A percentile compares a stretch with the other conserved stretches of the same genome.
phyloP scores from a whole-genome alignment of 2,113 vertebrate species.

The Climacteris rufus region DNA sequence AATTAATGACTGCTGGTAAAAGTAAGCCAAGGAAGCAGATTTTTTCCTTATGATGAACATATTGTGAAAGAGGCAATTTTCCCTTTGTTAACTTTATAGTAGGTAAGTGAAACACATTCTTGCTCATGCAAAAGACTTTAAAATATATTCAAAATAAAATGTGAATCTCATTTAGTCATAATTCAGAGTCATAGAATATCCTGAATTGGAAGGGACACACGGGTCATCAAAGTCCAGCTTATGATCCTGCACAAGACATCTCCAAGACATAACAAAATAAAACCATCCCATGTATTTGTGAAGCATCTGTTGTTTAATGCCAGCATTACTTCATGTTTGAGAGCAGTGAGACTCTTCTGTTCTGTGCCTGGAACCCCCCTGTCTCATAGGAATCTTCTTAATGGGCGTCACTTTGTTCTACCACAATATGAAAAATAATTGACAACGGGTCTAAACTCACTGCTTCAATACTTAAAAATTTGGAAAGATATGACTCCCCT shows the following conservation, averaged over 20 bases:
- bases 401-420: neutral
- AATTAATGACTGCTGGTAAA: neutral
- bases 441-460: neutral
- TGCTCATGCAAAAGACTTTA: neutral
- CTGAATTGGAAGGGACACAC: neutral
- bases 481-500: neutral
- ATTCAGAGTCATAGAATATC: neutral
- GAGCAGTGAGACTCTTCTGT: neutral
- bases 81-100: neutral
- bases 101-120: neutral
- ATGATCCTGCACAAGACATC: neutral
- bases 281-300: neutral
- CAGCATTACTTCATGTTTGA: neutral
- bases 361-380: neutral
- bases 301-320: neutral
- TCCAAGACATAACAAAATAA: neutral
- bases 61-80: neutral
- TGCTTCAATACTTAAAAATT: neutral
- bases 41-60: neutral
- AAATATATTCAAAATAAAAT: neutral
- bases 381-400: neutral
- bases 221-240: neutral
- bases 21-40: neutral
- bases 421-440: neutral
- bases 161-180: neutral